Base-by-base conservation (phyloP, 2,888 invertebrate species). In the Platynereis dumerilii region DNA sequence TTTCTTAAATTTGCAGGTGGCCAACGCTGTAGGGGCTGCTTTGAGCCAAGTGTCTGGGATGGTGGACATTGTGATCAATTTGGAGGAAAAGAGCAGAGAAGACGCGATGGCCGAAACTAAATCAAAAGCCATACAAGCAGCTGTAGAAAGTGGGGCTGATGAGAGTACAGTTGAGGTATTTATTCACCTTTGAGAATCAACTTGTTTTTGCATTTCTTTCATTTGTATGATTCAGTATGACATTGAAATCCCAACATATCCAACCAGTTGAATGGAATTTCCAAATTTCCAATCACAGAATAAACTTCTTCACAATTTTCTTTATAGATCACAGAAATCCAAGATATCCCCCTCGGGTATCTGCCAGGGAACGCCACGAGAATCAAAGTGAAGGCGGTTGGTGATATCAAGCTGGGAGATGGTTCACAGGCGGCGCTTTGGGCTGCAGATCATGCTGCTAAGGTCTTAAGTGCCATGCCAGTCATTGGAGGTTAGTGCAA, bases 11-110 rank as follows among this genome's bases (percentile, higher is more conserved):
- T n/a, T n/a, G 17, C 26, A 78, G 55, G 80, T 82, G 20, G 81
- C 81, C 3, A 82, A 82, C 70, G 81, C 82, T 2, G 75, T 82
- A 1, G 82, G 82, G 10, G 82, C 82, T 3, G 82, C 81, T 0
- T 69, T 82, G 1, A 77, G 80, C 60, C 80, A 81, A 62, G 73
- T 82, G 2, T 74, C 78, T 2, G 74, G 74, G 1, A 71, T 48
- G 22, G 65, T 76, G 5, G 80, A 81, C 55, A 58, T 66, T 1
- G 74, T 78, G 1, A 73, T 75, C 12, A 72, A 70, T 57, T 64
- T 81, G 22, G 63, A 69, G 22, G 67, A 73, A 27, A 66, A 65
- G 22, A 53, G 75, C 0, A 65, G 73, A 24, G 61, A 59, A 10
- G 62, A 65, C 15, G 69, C 60, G 27, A 63, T 72, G n/a, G 67